Evolutionary conservation across 2,797 vertebrate genomes (phyloP), one percentile per base, ranked within the genome.

Genomic region (Propithecus deckenii): DNA sequence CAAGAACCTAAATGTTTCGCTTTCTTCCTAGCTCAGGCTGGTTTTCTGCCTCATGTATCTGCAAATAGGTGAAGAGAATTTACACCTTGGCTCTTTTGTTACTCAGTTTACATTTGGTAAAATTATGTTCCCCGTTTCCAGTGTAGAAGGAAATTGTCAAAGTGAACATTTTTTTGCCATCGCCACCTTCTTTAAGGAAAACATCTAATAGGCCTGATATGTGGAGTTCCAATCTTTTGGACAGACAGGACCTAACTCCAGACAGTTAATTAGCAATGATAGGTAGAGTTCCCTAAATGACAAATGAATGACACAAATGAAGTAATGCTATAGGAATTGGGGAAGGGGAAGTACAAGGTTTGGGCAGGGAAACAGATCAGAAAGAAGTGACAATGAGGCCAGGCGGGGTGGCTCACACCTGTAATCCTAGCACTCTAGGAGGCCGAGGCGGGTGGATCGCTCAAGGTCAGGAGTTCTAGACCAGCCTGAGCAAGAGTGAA

Each of bases 1-100:
- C 57, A 94, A 85, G 46, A 92, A 83, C 28, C 23, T 57, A 46
- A 90, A 72, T 48, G 22, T 78, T 85, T 76, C 30, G 17, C 41
- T 93, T 94, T 86, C 71, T 72, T 91, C 46, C 23, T 41, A 94
- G 28, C 41, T 91, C n/a, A 43, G 65, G n/a, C n/a, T 52, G 22
- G 18, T 94, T 95, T 94, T 93, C 65, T 94, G 52, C 38, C 35
- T 84, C 59, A 52, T 43, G 22, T 63, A 67, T 52, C 76, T 79
- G 4, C 55, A 94, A 93, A 87, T 22, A 75, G 38, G 57, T 52
- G 10, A 80, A 50, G 92, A 83, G 15, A 83, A 91, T 71, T 41
- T 76, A 72, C 14, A 32, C 38, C 23, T 88, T 59, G 12, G 67
- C 61, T n/a, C 10, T 84, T 71, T n/a, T 67, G 38, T 69, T 71